Conservation (phyloP, 2,113 vertebrate species). For the Junco hyemalis region DNA sequence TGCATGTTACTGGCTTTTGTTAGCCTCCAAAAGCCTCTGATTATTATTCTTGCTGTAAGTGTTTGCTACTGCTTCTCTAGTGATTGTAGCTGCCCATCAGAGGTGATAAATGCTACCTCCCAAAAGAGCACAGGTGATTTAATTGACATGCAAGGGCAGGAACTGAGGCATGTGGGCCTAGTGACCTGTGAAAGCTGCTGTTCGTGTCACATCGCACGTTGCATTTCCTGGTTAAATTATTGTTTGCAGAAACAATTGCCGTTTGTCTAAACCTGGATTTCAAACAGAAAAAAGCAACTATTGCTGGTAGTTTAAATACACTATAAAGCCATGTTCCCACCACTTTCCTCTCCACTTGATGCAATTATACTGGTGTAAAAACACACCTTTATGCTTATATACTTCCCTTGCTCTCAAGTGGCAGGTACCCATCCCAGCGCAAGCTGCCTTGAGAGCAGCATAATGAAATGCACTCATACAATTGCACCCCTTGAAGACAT, state of each 20-base stretch:
- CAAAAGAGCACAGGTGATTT: constrained; percentile 38
- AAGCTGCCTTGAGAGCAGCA: background rate
- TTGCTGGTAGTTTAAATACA: background rate
- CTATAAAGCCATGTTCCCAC: background rate
- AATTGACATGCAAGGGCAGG: constrained; percentile 22
- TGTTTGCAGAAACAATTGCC: constrained; percentile 10
- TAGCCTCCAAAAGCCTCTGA: constrained; percentile 61
- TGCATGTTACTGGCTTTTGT: constrained; percentile 40
- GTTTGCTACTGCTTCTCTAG: constrained; percentile 31
- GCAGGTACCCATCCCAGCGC: background rate
- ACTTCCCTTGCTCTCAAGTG: background rate
- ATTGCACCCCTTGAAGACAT: background rate
- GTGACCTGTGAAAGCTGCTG: background rate
- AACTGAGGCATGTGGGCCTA: background rate
- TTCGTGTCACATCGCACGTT: background rate
- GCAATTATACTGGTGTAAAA: background rate
- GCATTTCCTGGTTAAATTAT: constrained; percentile 1
- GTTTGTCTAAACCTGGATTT: background rate
- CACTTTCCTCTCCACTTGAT: background rate
- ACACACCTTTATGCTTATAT: background rate
- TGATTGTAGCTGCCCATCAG: constrained; percentile 69
- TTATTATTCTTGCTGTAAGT: constrained; percentile 66
- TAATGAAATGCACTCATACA: background rate
- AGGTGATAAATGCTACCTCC: constrained; percentile 60
- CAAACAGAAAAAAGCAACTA: background rate